phyloP scores from a whole-genome alignment of 2,113 vertebrate genomes.

The Entelurus aequoreus region DNA sequence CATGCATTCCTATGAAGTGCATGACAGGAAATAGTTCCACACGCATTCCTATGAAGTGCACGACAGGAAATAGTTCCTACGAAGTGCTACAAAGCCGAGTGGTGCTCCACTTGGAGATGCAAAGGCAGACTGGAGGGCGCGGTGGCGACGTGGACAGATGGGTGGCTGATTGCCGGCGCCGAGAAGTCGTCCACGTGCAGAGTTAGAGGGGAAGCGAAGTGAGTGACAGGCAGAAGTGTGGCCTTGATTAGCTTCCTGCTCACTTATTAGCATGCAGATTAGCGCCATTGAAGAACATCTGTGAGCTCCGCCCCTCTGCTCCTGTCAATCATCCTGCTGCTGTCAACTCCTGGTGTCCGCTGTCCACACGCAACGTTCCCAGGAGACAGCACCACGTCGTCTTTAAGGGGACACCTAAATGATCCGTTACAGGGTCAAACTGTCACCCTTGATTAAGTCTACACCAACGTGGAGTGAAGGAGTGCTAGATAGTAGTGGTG shows the following conservation, averaged over 20 bases:
- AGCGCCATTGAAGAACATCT: slow-evolving; percentile 73
- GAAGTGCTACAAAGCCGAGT: slow-evolving; percentile 23
- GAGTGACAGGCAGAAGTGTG: slow-evolving; percentile 63
- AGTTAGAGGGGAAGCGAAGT: slow-evolving; percentile 52
- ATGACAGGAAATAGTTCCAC: too few species aligned
- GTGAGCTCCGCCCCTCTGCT: slow-evolving; percentile 34
- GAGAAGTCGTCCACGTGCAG: slow-evolving; percentile 43
- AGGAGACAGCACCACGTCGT: too few species aligned
- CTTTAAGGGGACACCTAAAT: too few species aligned
- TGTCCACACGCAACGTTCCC: too few species aligned
- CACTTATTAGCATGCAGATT: slow-evolving; percentile 73
- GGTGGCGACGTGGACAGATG: slow-evolving; percentile 49
- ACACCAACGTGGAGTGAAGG: background rate
- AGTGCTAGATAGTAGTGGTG: too few species aligned
- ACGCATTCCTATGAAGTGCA: too few species aligned
- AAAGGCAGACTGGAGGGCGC: background rate
- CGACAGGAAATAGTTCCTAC: too few species aligned
- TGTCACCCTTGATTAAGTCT: background rate
- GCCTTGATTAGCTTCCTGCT: slow-evolving; percentile 69
- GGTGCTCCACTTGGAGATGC: slow-evolving; percentile 22
- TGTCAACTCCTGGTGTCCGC: too few species aligned
- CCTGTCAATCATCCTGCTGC: slow-evolving; percentile 9
- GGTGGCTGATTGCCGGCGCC: slow-evolving; percentile 45
- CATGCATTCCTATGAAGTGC: too few species aligned
- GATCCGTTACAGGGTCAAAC: too few species aligned